Base-by-base conservation (phyloP, 2,113 vertebrate genomes). In the Falcunculus frontatus region DNA sequence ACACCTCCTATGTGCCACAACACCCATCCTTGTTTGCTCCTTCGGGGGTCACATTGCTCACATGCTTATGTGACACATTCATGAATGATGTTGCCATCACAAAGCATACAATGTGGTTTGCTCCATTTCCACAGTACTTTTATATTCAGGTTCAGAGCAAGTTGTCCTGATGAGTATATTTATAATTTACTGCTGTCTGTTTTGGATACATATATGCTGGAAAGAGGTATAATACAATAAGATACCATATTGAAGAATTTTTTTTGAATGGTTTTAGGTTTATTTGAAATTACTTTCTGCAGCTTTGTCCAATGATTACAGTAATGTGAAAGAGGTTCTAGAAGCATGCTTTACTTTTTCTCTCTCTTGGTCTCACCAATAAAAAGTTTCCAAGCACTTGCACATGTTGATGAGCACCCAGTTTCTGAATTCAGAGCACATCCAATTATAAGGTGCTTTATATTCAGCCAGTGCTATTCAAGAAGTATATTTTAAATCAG, bases 401-500 rank as follows among this genome's bases (percentile, higher is more conserved):
- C 30, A 64, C 33, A 55, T 13, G 15, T 6, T 82, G 78, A 68
- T 75, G 52, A 84, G 73, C 10, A 4, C 37, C 11, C 17, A 63
- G 69, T 69, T 93, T 95, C 47, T 78, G 72, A 89, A 81, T 94
- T 97, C 95, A 97, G 70, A 85, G 41, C 91, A 91, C 88, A 95
- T 96, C 50, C 35, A 74, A 42, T 95, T 97, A 90, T 68, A 95
- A 64, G 46, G 55, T 82, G 72, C 70, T 97, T 97, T 97, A 96
- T 97, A 97, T 98, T 97, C 92, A 96, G 85, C 39, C 69, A 84
- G n/a, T 82, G 70, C 32, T 87, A 89, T 96, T 97, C 97, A 96
- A 96, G 77, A 95, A 95, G 65, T 93, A 42, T 96, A 97, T 91
- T 97, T 98, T 97, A 97, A 97, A 97, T 96, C 96, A 97, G 94